Base-by-base conservation (phyloP, 1,140 invertebrate genomes). In the Drosophila fuyamai region DNA sequence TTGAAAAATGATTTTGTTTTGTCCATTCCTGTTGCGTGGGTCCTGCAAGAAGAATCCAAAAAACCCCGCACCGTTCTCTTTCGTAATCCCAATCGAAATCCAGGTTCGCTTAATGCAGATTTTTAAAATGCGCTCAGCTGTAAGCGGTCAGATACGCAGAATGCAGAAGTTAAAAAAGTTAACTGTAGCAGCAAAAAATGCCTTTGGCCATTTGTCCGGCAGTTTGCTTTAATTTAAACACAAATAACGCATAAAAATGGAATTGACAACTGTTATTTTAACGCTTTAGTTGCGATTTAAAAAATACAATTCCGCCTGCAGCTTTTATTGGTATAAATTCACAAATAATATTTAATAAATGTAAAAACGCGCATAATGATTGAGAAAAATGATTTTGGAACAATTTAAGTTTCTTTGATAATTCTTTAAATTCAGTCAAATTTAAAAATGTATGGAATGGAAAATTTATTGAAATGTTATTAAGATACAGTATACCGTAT, bases 1-100 rank as follows among this genome's bases (percentile, higher is more conserved):
- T 90, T 90, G 86, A 86, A 83, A 90, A 86, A 90, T 83, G 72
- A 89, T 84, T 89, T 82, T 86, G 77, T 78, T 67, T 62, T 61
- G 71, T 61, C 47, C 40, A 14, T 44, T 16, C 36, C n/a, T 61
- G 12, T 13, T 62, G 51, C 58, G 63, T 58, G 43, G 43, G 66
- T 16, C 67, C 71, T 32, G 65, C n/a, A 35, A 47, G 43, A 41
- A 62, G 54, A 12, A 38, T n/a, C 27, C 7, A 16, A 40, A 60
- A 61, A 29, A 12, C 29, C 62, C 57, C 35, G 36, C 32, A 4
- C 10, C 14, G 10, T 5, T 43, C 6, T 6, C 27, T 18, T n/a
- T n/a, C 12, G 23, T 38, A 41, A 13, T 51, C 47, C 66, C 38
- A 44, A 6, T 71, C 3, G 48, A 35, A 9, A 14, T 62, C 32